These are phyloP conservation scores for Cerceris rybyensis DNA, from an alignment of 2,888 invertebrate species.

Conservation along the genomic window DNA sequence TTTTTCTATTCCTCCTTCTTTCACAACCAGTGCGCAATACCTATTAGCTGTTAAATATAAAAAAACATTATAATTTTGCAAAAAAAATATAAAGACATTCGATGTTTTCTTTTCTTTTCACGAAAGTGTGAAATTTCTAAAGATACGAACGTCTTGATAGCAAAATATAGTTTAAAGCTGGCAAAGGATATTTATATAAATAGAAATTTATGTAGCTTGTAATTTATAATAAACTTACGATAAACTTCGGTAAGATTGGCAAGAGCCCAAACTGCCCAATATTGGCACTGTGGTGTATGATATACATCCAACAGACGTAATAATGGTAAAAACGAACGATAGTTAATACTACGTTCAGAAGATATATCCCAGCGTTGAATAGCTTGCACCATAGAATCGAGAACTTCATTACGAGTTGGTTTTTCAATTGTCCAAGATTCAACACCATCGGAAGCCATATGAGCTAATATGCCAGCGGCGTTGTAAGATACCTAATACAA, in stretches of 20 bases:
- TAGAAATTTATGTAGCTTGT: neutral
- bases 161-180: too few species aligned
- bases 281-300: constrained; percentile 95
- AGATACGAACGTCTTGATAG: too few species aligned
- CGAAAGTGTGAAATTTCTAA: neutral
- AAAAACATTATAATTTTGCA: constrained; percentile 21
- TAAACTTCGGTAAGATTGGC: constrained; percentile 97
- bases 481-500: constrained; percentile 91
- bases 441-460: constrained; percentile 96
- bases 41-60: constrained; percentile 88
- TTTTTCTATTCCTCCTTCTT: constrained; percentile 92
- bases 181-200: neutral
- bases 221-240: constrained; percentile 84
- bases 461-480: constrained; percentile 97
- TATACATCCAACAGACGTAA: constrained; percentile 90
- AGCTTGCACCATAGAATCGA: constrained; percentile 89
- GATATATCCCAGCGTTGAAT: constrained; percentile 94
- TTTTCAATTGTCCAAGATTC: constrained; percentile 90
- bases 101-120: neutral
- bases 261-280: constrained; percentile 99
- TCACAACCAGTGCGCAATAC: constrained; percentile 93
- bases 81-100: neutral
- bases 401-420: constrained; percentile 88
- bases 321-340: constrained; percentile 97
- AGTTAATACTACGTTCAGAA: constrained; percentile 96